Conservation (phyloP, 2,888 invertebrate genomes). For the Colostygia pectinataria region DNA sequence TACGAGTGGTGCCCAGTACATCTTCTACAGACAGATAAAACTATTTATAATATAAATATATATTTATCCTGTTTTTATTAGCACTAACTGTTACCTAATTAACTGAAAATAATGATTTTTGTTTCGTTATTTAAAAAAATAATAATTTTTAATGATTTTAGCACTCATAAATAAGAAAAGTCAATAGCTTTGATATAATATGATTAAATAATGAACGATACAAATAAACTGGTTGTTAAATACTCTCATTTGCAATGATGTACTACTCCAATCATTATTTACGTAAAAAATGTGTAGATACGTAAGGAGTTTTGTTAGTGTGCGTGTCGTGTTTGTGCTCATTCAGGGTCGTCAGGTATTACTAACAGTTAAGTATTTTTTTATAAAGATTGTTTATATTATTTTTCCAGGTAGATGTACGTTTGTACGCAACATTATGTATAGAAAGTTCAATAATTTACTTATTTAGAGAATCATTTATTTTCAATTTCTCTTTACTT, state of each 20-base stretch:
- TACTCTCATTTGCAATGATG: constrained; percentile 30
- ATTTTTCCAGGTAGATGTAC: too few species aligned
- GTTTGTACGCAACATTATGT: too few species aligned
- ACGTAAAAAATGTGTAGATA: constrained; percentile 65
- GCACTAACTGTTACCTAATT: too few species aligned
- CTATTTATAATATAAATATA: background rate
- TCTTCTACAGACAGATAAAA: constrained; percentile 8
- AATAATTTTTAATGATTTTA: too few species aligned
- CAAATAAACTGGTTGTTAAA: constrained; percentile 27
- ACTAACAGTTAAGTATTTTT: constrained; percentile 14
- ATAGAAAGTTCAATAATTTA: too few species aligned
- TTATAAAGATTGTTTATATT: too few species aligned
- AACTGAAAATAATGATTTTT: too few species aligned
- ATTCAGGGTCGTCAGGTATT: constrained; percentile 48
- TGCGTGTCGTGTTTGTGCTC: constrained; percentile 41
- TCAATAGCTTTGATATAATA: too few species aligned
- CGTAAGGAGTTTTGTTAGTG: constrained; percentile 36
- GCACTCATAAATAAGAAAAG: too few species aligned
- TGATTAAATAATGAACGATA: constrained; percentile 23
- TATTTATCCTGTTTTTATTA: background rate
- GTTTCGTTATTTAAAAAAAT: too few species aligned
- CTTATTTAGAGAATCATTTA: too few species aligned
- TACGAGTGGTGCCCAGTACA: constrained; percentile 39
- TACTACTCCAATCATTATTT: constrained; percentile 66
- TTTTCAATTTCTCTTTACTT: too few species aligned